These are phyloP conservation scores for Homalodisca vitripennis DNA, from an alignment of 1,140 invertebrate species.

Conservation along the genomic window DNA sequence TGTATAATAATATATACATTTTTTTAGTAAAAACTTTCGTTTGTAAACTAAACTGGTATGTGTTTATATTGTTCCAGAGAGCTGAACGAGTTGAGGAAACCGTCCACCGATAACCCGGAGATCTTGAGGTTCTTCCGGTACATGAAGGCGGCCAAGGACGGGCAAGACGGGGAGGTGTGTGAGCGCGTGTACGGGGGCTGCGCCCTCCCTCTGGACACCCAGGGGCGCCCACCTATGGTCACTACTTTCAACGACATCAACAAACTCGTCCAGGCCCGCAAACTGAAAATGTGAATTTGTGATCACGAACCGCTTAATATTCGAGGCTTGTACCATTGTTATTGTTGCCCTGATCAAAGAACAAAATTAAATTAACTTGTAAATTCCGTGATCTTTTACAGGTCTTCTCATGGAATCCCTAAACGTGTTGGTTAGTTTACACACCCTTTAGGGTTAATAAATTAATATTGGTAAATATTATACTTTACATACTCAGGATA, in stretches of 20 bases:
- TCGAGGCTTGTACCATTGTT: no score
- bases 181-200: slow-evolving; percentile 52
- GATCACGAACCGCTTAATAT: not conserved
- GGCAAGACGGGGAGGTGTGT: slow-evolving; percentile 74
- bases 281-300: slow-evolving; percentile 10
- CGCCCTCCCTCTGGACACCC: slow-evolving; percentile 51
- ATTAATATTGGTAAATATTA: no score
- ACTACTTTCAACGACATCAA: slow-evolving; percentile 83
- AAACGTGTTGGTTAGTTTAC: no score
- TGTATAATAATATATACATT: no score
- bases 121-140: slow-evolving; percentile 83
- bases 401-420: no score
- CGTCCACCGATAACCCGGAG: slow-evolving; percentile 77
- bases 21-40: no score
- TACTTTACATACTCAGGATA: no score
- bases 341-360: no score
- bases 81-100: slow-evolving; percentile 76
- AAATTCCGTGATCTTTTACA: no score
- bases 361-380: no score
- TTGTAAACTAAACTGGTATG: no score
- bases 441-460: no score
- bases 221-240: slow-evolving; percentile 70
- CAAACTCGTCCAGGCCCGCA: slow-evolving; percentile 71
- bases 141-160: slow-evolving; percentile 84
- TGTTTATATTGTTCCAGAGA: slow-evolving; percentile 58